phyloP scores from a whole-genome alignment of 30 jellyfish, hydroid and myxozoan genomes.

The Euphysa ruthae region DNA sequence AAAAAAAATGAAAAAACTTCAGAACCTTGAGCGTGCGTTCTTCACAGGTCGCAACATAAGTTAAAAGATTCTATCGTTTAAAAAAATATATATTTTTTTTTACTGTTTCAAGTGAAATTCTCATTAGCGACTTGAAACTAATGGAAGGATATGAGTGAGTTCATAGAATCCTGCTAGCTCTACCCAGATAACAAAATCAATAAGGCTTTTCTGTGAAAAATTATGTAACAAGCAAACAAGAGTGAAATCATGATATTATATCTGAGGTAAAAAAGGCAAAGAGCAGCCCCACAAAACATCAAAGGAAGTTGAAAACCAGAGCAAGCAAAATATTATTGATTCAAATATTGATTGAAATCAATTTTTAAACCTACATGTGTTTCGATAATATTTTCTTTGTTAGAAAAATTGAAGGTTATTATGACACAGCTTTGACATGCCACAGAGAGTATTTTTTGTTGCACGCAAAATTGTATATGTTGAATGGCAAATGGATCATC shows the following conservation, averaged over 20 bases:
- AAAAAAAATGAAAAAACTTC: neutral
- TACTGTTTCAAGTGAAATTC: neutral
- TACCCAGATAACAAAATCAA: too few species aligned
- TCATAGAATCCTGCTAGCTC: too few species aligned
- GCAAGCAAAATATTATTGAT: neutral
- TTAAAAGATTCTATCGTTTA: too few species aligned
- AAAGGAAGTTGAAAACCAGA: too few species aligned
- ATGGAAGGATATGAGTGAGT: too few species aligned
- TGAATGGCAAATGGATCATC: conserved; percentile 87
- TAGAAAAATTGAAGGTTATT: conserved; percentile 44
- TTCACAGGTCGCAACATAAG: too few species aligned
- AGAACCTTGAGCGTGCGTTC: too few species aligned
- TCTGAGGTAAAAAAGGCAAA: neutral
- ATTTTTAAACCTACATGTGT: conserved; percentile 38
- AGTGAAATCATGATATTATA: neutral
- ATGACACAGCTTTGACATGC: conserved; percentile 58
- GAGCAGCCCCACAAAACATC: too few species aligned
- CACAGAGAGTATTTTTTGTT: conserved; percentile 65
- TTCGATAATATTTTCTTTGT: conserved; percentile 57
- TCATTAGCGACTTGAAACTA: too few species aligned
- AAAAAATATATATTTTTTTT: neutral
- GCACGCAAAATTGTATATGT: conserved; percentile 50
- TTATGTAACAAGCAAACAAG: too few species aligned
- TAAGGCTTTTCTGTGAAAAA: too few species aligned
- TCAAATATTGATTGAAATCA: neutral